A percentile compares a stretch with the other conserved stretches of the same genome.
Conservation (phyloP, 2,113 vertebrate genomes). For the Eptesicus fuscus region DNA sequence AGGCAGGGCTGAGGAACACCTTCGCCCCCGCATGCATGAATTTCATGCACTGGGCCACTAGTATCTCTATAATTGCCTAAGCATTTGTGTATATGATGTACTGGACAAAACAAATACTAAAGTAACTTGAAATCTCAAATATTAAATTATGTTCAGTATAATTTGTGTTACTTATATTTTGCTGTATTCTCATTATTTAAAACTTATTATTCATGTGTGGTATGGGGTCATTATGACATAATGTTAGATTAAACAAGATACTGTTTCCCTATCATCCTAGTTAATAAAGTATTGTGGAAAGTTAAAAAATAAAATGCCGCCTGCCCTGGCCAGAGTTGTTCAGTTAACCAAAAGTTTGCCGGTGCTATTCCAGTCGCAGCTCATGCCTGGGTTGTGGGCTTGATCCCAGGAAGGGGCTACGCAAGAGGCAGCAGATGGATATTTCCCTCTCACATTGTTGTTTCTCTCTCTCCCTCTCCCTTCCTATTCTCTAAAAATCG, state of each 20-base stretch:
- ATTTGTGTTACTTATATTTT: slow-evolving; percentile 13
- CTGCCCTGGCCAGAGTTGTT: too few species aligned
- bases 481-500: too few species aligned
- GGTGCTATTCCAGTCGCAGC: too few species aligned
- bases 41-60: too few species aligned
- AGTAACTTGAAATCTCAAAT: neutral
- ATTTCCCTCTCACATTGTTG: too few species aligned
- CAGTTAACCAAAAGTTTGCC: too few species aligned
- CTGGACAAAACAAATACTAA: neutral
- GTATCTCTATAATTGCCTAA: neutral
- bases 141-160: neutral
- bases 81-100: neutral
- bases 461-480: too few species aligned
- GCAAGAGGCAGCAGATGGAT: too few species aligned
- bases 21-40: too few species aligned
- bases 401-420: too few species aligned
- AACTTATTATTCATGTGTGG: neutral
- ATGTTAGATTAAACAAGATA: neutral
- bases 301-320: neutral
- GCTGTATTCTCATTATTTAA: neutral
- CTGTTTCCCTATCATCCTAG: neutral
- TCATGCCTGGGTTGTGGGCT: too few species aligned
- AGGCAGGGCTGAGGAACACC: too few species aligned
- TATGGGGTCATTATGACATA: neutral
- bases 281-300: slow-evolving; percentile 25